Percentiles rank a stretch among this genome's conserved stretches.
Conservation (phyloP, 2,113 vertebrate genomes). For the Syngnathus typhle region DNA sequence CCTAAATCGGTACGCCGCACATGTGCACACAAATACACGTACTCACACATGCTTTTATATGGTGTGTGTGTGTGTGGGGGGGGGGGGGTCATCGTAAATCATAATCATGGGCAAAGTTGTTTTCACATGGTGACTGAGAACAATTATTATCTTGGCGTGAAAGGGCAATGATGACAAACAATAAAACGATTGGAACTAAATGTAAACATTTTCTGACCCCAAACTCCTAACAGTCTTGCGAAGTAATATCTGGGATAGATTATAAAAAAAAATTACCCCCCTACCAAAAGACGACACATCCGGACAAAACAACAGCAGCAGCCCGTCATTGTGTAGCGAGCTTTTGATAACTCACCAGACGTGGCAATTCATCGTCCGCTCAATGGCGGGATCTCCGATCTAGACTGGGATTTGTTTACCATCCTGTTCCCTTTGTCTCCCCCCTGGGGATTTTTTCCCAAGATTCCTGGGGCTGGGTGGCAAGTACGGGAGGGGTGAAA, state of each 20-base stretch:
- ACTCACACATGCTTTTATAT: neutral
- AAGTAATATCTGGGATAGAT: constrained; percentile 67
- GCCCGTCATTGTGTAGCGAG: constrained; percentile 16
- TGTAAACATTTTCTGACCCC: constrained; percentile 73
- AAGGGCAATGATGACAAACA: neutral
- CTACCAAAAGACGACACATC: constrained; percentile 33
- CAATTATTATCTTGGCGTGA: constrained; percentile 3
- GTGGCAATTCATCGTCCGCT: constrained; percentile 33
- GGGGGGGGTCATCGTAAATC: constrained; percentile 11
- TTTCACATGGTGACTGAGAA: neutral
- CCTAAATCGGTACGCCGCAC: constrained; percentile 42
- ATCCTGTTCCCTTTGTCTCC: constrained; percentile 50
- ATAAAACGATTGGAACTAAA: constrained; percentile 25
- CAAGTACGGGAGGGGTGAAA: constrained; percentile 40
- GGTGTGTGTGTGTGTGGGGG: neutral
- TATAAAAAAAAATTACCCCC: constrained; percentile 48
- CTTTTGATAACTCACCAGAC: constrained; percentile 35
- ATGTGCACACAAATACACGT: constrained; percentile 7
- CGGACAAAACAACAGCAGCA: constrained; percentile 21
- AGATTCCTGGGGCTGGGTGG: constrained; percentile 55
- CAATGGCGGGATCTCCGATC: constrained; percentile 43
- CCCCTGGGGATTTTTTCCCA: constrained; percentile 41
- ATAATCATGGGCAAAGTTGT: constrained; percentile 14
- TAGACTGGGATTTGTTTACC: constrained; percentile 59
- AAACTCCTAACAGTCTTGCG: constrained; percentile 67